Percentiles rank a stretch among this genome's conserved stretches.
Evolutionary conservation across 2,888 invertebrate genomes (phyloP).

Genomic region (Nycteola revayana): DNA sequence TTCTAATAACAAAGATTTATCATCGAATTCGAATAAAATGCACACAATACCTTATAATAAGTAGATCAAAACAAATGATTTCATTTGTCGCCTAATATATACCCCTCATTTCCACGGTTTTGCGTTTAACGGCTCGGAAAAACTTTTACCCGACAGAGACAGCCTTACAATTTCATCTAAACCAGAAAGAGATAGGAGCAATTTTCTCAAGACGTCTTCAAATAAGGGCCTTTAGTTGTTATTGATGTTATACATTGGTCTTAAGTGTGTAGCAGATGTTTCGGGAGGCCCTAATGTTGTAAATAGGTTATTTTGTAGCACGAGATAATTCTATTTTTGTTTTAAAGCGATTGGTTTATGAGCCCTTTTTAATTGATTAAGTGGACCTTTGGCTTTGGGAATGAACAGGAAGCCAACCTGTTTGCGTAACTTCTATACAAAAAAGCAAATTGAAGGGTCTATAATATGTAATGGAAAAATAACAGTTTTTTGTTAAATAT

Average conservation of each 20-base stretch:
- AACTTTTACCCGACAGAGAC: constrained; percentile 40
- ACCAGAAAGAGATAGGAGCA: constrained; percentile 29
- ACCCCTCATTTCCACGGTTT: constrained; percentile 56
- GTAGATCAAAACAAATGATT: constrained; percentile 65
- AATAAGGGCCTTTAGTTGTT: constrained; percentile 45
- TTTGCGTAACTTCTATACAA: no score
- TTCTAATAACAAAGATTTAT: constrained; percentile 9
- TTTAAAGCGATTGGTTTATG: no score
- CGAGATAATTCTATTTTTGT: neutral
- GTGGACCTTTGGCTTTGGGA: no score
- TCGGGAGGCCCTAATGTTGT: constrained; percentile 28
- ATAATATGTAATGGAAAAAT: no score
- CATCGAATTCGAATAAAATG: constrained; percentile 10
- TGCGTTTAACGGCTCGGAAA: constrained; percentile 56
- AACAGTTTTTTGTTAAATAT: no score
- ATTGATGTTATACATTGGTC: constrained; percentile 60
- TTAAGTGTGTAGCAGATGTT: constrained; percentile 54
- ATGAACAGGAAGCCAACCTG: no score
- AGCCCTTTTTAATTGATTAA: no score
- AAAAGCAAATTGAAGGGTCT: no score
- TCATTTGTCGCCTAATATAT: constrained; percentile 67
- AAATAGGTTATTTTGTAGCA: constrained; percentile 27
- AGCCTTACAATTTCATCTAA: constrained; percentile 2
- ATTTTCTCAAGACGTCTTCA: constrained; percentile 30
- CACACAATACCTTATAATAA: constrained; percentile 35